Base-by-base conservation (phyloP, 2,797 vertebrate genomes). In the Lemur catta region DNA sequence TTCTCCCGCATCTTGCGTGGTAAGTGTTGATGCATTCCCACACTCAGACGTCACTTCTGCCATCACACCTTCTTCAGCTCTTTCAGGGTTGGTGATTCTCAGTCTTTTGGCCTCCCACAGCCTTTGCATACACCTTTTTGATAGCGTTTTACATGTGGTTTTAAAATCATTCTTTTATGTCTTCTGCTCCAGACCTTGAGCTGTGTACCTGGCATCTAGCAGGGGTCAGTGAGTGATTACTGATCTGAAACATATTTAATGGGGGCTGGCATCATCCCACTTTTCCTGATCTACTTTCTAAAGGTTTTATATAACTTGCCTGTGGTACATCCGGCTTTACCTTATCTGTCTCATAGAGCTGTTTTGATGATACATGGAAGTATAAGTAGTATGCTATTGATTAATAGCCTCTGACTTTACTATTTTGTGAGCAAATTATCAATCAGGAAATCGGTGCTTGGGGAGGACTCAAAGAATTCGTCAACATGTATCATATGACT, bases 401-500 rank as follows among this genome's bases (percentile, higher is more conserved):
- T 92, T 78, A 85, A 35, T 82, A 71, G 17, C 24, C 65, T 92
- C 43, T 35, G 50, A 57, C 59, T 94, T 89, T 94, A 63, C 41
- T 86, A 18, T 89, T 91, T 91, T 82, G 65, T 75, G 4, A 33
- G 17, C 59, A 93, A 94, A 89, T 86, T 76, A 35, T 84, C n/a
- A 79, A 5, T 76, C 11, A 46, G 52, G 72, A 91, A 93, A 90
- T n/a, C 61, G 38, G 6, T n/a, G 9, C 11, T 91, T 61, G 50
- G 24, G 24, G 11, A 86, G 28, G 11, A 50, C 41, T 85, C 69
- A 79, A 79, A 72, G 46, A 80, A 84, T 59, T 88, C 48, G 38
- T 80, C n/a, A 69, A 20, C 41, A n/a, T 20, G 13, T 78, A 55
- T 33, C 28, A 3, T 55, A 14, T 15, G 38, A 63, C 4, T 52